Conservation (phyloP, 2,888 invertebrate genomes). For the Cylloceria caligata region DNA sequence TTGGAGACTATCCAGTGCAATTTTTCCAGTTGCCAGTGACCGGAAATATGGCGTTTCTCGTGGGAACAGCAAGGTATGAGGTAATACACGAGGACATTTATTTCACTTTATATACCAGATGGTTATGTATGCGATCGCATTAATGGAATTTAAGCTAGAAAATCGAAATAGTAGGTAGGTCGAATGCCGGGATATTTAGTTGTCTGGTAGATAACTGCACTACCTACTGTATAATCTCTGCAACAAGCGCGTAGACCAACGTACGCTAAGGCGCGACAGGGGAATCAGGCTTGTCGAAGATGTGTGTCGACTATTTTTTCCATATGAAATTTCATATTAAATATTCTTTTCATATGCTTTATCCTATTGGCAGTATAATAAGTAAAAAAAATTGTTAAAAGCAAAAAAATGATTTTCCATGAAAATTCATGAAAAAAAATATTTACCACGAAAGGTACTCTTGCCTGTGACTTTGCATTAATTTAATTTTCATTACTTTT, state of each 20-base stretch:
- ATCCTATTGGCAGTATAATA: neutral
- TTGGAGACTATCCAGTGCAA: too few relatives aligned
- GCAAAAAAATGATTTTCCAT: too few relatives aligned
- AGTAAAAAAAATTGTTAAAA: too few relatives aligned
- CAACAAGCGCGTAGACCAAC: too few relatives aligned
- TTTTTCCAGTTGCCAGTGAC: slow-evolving; percentile 27
- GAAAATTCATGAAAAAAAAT: too few relatives aligned
- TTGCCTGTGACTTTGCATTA: too few relatives aligned
- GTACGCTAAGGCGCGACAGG: slow-evolving; percentile 23
- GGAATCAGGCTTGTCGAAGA: neutral
- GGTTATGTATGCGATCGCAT: neutral
- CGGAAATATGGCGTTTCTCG: slow-evolving; percentile 74
- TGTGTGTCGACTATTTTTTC: neutral
- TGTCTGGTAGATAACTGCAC: slow-evolving; percentile 41
- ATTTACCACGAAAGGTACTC: too few relatives aligned
- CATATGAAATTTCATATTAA: neutral
- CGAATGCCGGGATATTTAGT: slow-evolving; percentile 31
- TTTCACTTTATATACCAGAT: neutral
- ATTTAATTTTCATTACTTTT: neutral
- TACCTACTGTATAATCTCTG: slow-evolving; percentile 41
- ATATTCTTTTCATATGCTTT: neutral
- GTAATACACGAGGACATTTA: slow-evolving; percentile 66
- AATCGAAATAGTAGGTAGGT: neutral
- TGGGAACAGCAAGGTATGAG: slow-evolving; percentile 74
- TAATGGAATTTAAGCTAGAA: neutral